phyloP scores from a whole-genome alignment of 1,140 invertebrate species.

The Adelges cooleyi region DNA sequence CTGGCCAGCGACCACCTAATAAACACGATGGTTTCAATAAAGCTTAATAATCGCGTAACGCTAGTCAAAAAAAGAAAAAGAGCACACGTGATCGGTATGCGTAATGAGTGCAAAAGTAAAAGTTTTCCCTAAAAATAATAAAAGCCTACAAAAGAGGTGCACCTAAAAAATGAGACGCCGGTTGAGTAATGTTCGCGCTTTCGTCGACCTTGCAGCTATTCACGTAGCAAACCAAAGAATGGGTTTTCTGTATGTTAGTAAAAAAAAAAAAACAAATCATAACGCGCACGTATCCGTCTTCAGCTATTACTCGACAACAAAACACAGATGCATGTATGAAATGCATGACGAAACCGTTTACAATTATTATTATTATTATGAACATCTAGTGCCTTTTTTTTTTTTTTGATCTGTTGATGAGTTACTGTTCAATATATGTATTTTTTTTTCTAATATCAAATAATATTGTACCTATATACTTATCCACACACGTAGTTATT shows the following conservation, averaged over 20 bases:
- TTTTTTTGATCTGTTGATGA: no score
- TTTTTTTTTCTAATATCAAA: no score
- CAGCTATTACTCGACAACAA: neutral
- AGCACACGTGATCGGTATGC: conserved; percentile 5
- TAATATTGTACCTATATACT: no score
- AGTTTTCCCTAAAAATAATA: conserved; percentile 10
- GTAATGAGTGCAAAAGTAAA: conserved; percentile 15
- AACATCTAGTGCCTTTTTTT: neutral
- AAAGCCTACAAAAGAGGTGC: neutral
- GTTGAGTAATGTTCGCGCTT: conserved; percentile 14
- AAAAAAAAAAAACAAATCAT: neutral
- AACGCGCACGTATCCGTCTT: neutral
- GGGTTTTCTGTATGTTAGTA: neutral
- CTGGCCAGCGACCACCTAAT: no score
- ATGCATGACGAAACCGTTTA: neutral
- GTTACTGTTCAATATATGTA: no score
- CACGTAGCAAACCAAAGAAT: neutral
- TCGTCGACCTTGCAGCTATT: conserved; percentile 18
- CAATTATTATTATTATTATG: no score
- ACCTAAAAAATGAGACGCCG: neutral
- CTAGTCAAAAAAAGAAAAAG: neutral
- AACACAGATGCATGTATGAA: neutral
- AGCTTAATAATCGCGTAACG: neutral
- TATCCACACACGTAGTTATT: no score
- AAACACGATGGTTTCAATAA: no score